phyloP scores from a whole-genome alignment of 1,140 invertebrate species.

The Lepidostoma basale region DNA sequence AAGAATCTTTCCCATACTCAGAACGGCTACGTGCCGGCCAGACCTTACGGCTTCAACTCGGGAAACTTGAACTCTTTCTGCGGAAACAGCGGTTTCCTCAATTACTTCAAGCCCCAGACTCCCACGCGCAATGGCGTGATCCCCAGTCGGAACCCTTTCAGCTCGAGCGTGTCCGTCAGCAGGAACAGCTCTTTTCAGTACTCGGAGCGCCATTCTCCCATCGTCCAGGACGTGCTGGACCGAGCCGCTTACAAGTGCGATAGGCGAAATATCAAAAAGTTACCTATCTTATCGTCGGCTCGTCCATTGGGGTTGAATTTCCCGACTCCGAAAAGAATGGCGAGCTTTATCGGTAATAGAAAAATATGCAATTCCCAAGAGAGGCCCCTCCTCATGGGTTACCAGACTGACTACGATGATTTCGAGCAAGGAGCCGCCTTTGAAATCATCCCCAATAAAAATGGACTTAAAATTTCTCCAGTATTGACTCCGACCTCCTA shows the following conservation, averaged over 20 bases:
- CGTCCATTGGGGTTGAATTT: slow-evolving; percentile 40
- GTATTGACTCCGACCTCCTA: slow-evolving; percentile 15
- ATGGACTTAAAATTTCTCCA: slow-evolving; percentile 44
- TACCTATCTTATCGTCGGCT: slow-evolving; percentile 41
- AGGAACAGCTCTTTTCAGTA: slow-evolving; percentile 32
- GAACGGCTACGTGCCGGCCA: background rate
- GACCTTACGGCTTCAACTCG: slow-evolving; percentile 41
- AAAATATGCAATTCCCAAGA: slow-evolving; percentile 44
- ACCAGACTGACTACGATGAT: slow-evolving; percentile 39
- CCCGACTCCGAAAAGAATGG: slow-evolving; percentile 43
- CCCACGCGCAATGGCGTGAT: slow-evolving; percentile 19
- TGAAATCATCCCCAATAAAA: slow-evolving; percentile 45
- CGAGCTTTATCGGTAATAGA: slow-evolving; percentile 40
- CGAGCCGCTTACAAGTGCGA: slow-evolving; percentile 26
- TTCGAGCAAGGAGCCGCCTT: slow-evolving; percentile 38
- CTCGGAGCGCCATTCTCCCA: slow-evolving; percentile 25
- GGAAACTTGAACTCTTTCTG: slow-evolving; percentile 41
- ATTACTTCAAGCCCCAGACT: slow-evolving; percentile 32
- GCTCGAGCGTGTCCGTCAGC: background rate
- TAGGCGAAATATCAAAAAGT: slow-evolving; percentile 35
- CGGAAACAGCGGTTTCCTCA: slow-evolving; percentile 33
- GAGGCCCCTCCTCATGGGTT: slow-evolving; percentile 42
- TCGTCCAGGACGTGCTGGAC: slow-evolving; percentile 25
- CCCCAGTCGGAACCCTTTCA: slow-evolving; percentile 1
- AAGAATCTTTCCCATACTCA: background rate